Evolutionary conservation across 2,797 vertebrate species (phyloP).

Genomic region (Cheirogaleus major): DNA sequence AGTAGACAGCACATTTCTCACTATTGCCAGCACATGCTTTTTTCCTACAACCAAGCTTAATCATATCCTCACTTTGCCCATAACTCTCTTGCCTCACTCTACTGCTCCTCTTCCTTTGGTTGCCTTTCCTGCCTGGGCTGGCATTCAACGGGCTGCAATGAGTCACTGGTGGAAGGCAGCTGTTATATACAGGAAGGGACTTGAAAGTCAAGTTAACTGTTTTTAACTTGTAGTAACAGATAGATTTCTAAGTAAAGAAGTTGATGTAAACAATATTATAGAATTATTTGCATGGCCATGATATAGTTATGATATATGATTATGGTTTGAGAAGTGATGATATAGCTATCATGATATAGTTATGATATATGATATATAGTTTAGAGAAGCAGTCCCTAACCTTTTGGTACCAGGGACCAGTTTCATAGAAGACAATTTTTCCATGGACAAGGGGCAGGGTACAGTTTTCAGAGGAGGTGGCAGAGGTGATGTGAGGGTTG

Average conservation of each 20-base stretch:
- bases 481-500: too few relatives aligned
- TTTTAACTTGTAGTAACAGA: background rate
- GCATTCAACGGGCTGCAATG: background rate
- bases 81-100: background rate
- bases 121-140: background rate
- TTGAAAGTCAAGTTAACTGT: background rate
- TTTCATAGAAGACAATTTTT: too few relatives aligned
- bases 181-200: background rate
- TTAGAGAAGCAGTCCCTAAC: too few relatives aligned
- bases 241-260: background rate
- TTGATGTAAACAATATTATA: background rate
- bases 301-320: too few relatives aligned
- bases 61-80: background rate
- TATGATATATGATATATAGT: background rate
- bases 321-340: too few relatives aligned
- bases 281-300: background rate
- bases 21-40: background rate
- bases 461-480: too few relatives aligned
- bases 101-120: background rate
- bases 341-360: too few relatives aligned
- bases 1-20: background rate
- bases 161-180: background rate
- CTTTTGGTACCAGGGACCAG: too few relatives aligned
- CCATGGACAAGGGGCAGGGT: too few relatives aligned
- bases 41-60: background rate